Evolutionary conservation across 2,797 vertebrate species (phyloP), one percentile per base, ranked within the genome.

Genomic region (Platyrinchus mystaceus): DNA sequence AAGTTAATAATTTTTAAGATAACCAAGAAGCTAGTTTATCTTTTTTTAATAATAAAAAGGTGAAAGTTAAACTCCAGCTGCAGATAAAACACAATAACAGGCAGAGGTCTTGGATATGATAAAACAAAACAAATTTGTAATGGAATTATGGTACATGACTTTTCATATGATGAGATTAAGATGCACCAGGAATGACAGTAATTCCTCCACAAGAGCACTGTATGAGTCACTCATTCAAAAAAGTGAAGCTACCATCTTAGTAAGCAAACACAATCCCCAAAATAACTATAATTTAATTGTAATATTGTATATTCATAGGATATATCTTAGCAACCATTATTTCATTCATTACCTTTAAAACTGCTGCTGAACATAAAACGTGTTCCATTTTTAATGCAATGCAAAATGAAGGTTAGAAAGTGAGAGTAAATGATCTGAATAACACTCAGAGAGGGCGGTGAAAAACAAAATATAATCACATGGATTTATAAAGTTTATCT

Each of bases 251-350:
- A 78, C 71, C n/a, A 32, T 73, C 56, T 88, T 62, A 82, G 67
- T 70, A 86, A 74, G 90, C 70, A 93, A 95, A 94, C 55, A 91
- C n/a, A 76, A 79, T 58, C 58, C 59, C 63, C 2, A 6, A 87
- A 85, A 91, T 76, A 94, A 92, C 66, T 84, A 82, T 53, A 15
- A 87, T 77, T 74, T 89, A 87, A 92, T 93, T 85, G 70, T 26
- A 92, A 70, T 67, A 89, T 12, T 85, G 49, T 58, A 76, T 74
- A 94, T 84, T 78, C 37, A 77, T 58, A 58, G 47, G 41, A 41
- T 67, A 39, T 92, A 90, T 55, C 73, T 73, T 44, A 71, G 78
- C 70, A 94, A 90, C 68, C 66, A 53, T 85, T 92, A 87, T 64
- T 89, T 93, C 36, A 84, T 84, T 90, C 36, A 79, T 79, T 89